phyloP scores from a whole-genome alignment of 2,113 vertebrate genomes.

The Ictalurus punctatus region DNA sequence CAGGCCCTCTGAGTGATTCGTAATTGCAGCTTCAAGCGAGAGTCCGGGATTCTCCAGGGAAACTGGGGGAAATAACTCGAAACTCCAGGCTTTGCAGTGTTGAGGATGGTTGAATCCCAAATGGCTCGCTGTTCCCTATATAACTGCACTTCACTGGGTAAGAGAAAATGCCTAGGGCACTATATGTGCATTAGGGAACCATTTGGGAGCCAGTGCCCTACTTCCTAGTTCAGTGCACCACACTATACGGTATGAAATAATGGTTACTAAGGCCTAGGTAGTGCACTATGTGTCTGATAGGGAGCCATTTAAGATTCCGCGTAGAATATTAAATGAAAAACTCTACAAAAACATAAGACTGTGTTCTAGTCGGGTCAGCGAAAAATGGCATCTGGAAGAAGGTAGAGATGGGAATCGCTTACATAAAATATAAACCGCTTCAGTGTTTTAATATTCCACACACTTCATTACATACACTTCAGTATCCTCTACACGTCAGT shows the following conservation, averaged over 20 bases:
- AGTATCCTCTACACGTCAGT: neutral
- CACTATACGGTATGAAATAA: constrained; percentile 9
- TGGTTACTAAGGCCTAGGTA: neutral
- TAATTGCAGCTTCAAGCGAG: constrained; percentile 48
- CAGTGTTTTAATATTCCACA: neutral
- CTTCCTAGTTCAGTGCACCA: constrained; percentile 22
- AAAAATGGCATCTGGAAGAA: neutral
- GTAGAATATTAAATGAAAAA: neutral
- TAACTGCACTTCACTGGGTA: constrained; percentile 30
- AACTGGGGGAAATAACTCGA: constrained; percentile 13
- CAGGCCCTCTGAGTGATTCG: constrained; percentile 52
- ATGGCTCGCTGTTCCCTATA: constrained; percentile 14
- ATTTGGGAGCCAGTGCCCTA: constrained; percentile 27
- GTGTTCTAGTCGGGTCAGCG: neutral
- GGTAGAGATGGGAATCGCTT: neutral
- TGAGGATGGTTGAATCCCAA: constrained; percentile 24
- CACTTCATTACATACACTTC: neutral
- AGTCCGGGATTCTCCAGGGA: constrained; percentile 28
- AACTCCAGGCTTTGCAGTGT: constrained; percentile 24
- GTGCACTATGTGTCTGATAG: neutral
- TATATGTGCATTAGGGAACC: constrained; percentile 25
- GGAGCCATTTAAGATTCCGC: neutral
- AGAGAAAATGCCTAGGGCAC: constrained; percentile 21
- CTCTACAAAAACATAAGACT: neutral
- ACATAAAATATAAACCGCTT: neutral